Percentiles rank a stretch among this genome's conserved stretches.
Evolutionary conservation across 2,797 vertebrate species (phyloP).

Genomic region (Myripristis jacobus): DNA sequence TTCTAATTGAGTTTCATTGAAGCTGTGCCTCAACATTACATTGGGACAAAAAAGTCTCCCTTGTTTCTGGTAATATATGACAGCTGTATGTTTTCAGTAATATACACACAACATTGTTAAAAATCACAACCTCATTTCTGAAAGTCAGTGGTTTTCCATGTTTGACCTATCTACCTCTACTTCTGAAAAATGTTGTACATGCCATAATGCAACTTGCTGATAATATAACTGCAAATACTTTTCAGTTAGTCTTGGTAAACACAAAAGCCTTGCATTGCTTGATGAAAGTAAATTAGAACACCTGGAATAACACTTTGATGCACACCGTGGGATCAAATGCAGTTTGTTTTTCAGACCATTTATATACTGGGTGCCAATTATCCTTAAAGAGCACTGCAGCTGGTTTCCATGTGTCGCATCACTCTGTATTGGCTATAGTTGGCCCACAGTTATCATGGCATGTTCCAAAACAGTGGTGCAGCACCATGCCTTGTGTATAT

Average conservation of each 20-base stretch:
- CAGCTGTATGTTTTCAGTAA: background rate
- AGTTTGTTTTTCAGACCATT: background rate
- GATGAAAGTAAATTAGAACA: too few relatives aligned
- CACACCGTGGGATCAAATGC: too few relatives aligned
- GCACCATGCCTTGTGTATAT: too few relatives aligned
- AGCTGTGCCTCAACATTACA: background rate
- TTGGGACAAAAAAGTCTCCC: background rate
- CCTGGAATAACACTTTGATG: too few relatives aligned
- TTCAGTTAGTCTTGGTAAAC: too few relatives aligned
- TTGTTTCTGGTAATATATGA: constrained; percentile 2
- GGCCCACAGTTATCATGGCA: background rate
- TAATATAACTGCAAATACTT: background rate
- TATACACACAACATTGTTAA: background rate
- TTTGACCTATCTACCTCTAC: background rate
- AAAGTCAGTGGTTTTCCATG: background rate
- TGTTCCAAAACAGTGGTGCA: background rate
- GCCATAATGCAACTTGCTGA: background rate
- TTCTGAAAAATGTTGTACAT: background rate
- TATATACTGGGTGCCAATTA: background rate
- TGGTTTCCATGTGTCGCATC: background rate
- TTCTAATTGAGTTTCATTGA: background rate
- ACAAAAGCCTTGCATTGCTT: too few relatives aligned
- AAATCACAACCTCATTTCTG: background rate
- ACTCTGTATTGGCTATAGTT: background rate
- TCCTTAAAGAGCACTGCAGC: too few relatives aligned